A percentile compares a stretch with the other conserved stretches of the same genome.
Evolutionary conservation across 1,140 invertebrate genomes (phyloP).

Genomic region (Eurosta solidaginis): DNA sequence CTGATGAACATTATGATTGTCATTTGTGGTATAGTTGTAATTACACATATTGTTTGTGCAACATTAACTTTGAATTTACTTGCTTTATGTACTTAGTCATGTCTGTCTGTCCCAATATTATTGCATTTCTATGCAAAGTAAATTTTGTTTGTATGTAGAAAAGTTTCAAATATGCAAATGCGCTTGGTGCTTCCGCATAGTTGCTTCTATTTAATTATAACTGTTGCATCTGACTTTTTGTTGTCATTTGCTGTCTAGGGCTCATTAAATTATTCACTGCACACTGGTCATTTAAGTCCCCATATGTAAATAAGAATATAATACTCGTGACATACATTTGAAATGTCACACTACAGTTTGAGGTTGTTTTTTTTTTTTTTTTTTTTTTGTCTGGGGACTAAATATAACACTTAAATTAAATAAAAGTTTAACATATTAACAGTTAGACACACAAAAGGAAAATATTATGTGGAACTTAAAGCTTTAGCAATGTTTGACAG

Average conservation of each 20-base stretch:
- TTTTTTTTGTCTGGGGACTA: background rate
- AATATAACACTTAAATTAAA: background rate
- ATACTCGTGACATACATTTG: no score
- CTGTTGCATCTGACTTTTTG: background rate
- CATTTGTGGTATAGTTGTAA: background rate
- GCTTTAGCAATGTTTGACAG: no score
- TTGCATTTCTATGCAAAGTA: background rate
- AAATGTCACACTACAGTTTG: no score
- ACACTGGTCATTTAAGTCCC: background rate
- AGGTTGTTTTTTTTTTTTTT: no score
- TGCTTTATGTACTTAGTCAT: background rate
- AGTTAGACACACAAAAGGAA: no score
- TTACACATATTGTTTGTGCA: background rate
- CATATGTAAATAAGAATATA: no score
- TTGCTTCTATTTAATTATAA: constrained; percentile 15
- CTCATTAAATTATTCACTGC: constrained; percentile 6
- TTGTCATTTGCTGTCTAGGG: background rate
- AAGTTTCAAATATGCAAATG: constrained; percentile 16
- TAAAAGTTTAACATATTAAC: no score
- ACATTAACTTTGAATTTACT: background rate
- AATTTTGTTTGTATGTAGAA: background rate
- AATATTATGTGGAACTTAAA: no score
- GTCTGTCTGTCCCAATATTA: background rate
- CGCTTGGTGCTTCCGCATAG: constrained; percentile 6
- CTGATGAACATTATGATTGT: background rate